A percentile compares a stretch with the other conserved stretches of the same genome.
These are phyloP conservation scores for Picus viridis DNA, from an alignment of 2,797 vertebrate species.

Conservation along the genomic window DNA sequence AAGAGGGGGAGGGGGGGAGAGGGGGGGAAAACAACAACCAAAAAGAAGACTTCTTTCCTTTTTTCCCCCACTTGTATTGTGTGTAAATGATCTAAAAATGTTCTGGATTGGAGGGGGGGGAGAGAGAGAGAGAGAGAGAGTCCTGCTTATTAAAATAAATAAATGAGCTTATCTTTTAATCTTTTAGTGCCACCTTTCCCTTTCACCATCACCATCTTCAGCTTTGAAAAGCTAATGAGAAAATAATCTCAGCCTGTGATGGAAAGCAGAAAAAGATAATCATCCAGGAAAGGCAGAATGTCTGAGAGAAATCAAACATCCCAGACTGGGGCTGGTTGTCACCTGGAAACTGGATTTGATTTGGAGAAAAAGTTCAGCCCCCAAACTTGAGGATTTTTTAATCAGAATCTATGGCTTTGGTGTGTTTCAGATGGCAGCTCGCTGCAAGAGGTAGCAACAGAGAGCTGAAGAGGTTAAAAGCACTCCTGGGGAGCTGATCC, in stretches of 20 bases:
- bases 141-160: neutral
- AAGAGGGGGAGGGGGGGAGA: no score
- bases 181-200: neutral
- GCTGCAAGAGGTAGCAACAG: neutral
- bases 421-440: neutral
- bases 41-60: no score
- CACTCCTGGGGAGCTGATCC: no score
- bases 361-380: neutral
- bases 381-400: neutral
- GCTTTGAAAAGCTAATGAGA: neutral
- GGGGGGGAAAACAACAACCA: no score
- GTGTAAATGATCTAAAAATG: neutral
- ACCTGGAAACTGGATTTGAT: neutral
- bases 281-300: neutral
- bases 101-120: neutral
- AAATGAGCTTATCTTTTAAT: neutral
- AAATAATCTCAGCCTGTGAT: neutral
- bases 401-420: neutral
- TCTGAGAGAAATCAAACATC: neutral
- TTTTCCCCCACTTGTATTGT: neutral
- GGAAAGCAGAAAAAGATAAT: neutral
- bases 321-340: neutral
- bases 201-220: neutral
- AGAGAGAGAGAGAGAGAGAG: neutral
- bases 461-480: neutral